These are phyloP conservation scores for Matsumurasca onukii DNA, from an alignment of 1,140 invertebrate genomes.

Conservation along the genomic window DNA sequence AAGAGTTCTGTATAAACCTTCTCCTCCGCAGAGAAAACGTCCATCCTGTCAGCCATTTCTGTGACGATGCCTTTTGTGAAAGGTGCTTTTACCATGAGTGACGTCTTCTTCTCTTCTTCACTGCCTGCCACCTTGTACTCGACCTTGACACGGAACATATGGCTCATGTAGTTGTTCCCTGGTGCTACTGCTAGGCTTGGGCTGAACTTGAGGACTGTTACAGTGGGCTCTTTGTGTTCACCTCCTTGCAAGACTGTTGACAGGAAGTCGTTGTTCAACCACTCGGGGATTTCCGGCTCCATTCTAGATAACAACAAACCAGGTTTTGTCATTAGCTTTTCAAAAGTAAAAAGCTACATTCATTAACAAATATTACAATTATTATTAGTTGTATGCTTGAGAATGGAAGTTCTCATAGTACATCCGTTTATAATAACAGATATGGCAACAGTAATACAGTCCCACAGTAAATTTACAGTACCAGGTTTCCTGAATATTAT, in stretches of 20 bases:
- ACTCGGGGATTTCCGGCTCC: background rate
- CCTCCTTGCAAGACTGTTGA: background rate
- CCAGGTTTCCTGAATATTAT: too few relatives aligned
- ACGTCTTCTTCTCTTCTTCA: background rate
- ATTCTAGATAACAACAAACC: too few relatives aligned
- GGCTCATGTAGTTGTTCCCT: background rate
- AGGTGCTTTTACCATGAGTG: background rate
- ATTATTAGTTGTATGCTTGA: too few relatives aligned
- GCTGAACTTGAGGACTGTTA: background rate
- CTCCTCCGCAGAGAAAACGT: constrained; percentile 48
- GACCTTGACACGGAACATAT: background rate
- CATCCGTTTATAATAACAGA: too few relatives aligned
- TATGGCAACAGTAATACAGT: too few relatives aligned
- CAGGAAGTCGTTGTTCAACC: background rate
- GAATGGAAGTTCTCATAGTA: too few relatives aligned
- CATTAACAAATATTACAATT: too few relatives aligned
- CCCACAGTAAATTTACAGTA: too few relatives aligned
- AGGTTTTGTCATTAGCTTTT: too few relatives aligned
- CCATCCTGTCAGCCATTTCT: constrained; percentile 46
- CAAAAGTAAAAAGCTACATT: too few relatives aligned
- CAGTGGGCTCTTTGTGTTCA: background rate
- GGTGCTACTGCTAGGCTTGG: background rate
- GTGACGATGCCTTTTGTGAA: constrained; percentile 41
- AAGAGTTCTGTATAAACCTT: background rate
- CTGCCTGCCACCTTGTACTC: background rate